A percentile compares a stretch with the other conserved stretches of the same genome.
Evolutionary conservation across 2,113 vertebrate genomes (phyloP).

Genomic region (Fregetta grallaria): DNA sequence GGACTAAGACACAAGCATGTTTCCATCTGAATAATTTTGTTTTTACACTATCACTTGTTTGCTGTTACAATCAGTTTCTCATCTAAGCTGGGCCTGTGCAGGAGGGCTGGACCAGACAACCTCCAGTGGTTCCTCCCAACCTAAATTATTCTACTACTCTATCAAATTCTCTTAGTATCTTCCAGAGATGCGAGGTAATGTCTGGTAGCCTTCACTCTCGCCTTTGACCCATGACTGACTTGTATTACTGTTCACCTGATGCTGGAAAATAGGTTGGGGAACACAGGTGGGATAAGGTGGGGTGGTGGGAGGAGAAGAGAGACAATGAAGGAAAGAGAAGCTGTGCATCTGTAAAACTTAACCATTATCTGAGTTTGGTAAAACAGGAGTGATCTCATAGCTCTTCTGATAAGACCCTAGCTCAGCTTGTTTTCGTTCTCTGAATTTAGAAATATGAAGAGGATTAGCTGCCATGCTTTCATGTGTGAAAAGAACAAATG

Average conservation of each 20-base stretch:
- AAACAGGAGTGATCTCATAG: slow-evolving; percentile 7
- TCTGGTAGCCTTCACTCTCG: neutral
- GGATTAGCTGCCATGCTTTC: slow-evolving; percentile 42
- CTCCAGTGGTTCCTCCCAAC: neutral
- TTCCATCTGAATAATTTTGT: neutral
- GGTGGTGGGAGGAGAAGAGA: neutral
- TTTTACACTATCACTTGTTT: neutral
- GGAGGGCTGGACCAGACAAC: neutral
- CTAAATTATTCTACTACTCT: neutral
- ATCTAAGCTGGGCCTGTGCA: neutral
- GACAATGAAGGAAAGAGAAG: neutral
- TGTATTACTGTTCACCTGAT: neutral
- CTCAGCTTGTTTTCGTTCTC: slow-evolving; percentile 6
- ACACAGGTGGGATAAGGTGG: neutral
- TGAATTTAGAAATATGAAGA: slow-evolving; percentile 36
- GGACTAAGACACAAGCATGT: neutral
- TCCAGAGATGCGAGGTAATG: neutral
- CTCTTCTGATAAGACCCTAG: neutral
- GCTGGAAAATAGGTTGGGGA: neutral
- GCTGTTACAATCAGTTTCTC: neutral
- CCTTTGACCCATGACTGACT: neutral
- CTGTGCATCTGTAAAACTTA: neutral
- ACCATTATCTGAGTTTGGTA: neutral
- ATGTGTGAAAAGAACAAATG: slow-evolving; percentile 51
- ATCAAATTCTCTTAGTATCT: neutral